Percentiles rank a stretch among this genome's conserved stretches.
Conservation (phyloP, 2,113 vertebrate genomes). For the Manacus vitellinus region DNA sequence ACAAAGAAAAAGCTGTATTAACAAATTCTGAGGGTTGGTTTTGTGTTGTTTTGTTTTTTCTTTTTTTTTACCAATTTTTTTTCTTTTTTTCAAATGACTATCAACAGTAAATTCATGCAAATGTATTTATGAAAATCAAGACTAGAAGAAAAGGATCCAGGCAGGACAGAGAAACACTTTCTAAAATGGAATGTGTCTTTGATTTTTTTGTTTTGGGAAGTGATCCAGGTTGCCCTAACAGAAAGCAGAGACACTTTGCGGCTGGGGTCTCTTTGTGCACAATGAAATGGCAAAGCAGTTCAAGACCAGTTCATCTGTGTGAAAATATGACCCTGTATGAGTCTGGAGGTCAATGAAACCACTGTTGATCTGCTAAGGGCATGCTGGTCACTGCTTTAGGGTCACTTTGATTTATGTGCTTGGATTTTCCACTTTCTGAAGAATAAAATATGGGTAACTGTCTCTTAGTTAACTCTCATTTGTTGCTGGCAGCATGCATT, state of each 20-base stretch:
- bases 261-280: slow-evolving; percentile 17
- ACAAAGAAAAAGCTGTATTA: background rate
- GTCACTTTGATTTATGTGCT: slow-evolving; percentile 65
- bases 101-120: background rate
- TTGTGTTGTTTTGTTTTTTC: background rate
- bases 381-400: slow-evolving; percentile 60
- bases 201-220: background rate
- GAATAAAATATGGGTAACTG: slow-evolving; percentile 23
- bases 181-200: background rate
- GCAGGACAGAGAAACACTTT: background rate
- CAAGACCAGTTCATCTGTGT: slow-evolving; percentile 68
- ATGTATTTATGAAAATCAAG: background rate
- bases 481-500: background rate
- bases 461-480: background rate
- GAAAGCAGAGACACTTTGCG: slow-evolving; percentile 41
- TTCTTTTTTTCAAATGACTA: background rate
- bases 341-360: slow-evolving; percentile 55
- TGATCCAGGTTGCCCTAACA: slow-evolving; percentile 9
- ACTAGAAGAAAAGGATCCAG: background rate
- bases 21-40: background rate
- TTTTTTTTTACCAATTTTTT: background rate
- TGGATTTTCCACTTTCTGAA: slow-evolving; percentile 52
- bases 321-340: slow-evolving; percentile 62
- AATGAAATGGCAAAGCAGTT: slow-evolving; percentile 49
- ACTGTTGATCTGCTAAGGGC: slow-evolving; percentile 56